phyloP scores from a whole-genome alignment of 2,113 vertebrate species.

The Isurus oxyrinchus region DNA sequence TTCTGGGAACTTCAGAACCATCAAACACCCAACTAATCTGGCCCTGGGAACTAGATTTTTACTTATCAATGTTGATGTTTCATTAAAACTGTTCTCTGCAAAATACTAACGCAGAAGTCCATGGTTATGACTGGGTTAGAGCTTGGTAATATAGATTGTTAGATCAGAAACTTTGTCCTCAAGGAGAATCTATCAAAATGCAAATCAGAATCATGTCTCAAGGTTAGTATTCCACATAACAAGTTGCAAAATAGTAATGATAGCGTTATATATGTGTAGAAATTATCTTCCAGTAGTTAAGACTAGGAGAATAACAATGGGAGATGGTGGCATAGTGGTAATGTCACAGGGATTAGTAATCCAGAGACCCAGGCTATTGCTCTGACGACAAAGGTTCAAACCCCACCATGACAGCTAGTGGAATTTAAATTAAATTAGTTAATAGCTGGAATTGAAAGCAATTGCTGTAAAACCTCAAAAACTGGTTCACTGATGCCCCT shows the following conservation, averaged over 20 bases:
- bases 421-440: too few species aligned
- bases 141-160: not conserved
- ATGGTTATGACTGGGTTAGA: not conserved
- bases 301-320: not conserved
- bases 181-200: not conserved
- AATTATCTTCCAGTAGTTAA: not conserved
- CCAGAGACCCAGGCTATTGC: too few species aligned
- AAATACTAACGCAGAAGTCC: not conserved
- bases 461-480: too few species aligned
- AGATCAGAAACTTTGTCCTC: not conserved
- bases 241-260: not conserved
- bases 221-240: not conserved
- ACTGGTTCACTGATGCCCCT: too few species aligned
- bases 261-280: not conserved
- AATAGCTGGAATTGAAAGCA: too few species aligned
- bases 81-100: not conserved
- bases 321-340: too few species aligned
- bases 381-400: too few species aligned
- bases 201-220: not conserved
- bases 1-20: constrained; percentile 18
- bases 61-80: constrained; percentile 22
- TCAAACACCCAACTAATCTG: not conserved
- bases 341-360: too few species aligned
- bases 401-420: too few species aligned
- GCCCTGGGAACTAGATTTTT: constrained; percentile 15